A percentile compares a stretch with the other conserved stretches of the same genome.
These are phyloP conservation scores for Oplegnathus fasciatus DNA, from an alignment of 2,113 vertebrate genomes.

Conservation along the genomic window DNA sequence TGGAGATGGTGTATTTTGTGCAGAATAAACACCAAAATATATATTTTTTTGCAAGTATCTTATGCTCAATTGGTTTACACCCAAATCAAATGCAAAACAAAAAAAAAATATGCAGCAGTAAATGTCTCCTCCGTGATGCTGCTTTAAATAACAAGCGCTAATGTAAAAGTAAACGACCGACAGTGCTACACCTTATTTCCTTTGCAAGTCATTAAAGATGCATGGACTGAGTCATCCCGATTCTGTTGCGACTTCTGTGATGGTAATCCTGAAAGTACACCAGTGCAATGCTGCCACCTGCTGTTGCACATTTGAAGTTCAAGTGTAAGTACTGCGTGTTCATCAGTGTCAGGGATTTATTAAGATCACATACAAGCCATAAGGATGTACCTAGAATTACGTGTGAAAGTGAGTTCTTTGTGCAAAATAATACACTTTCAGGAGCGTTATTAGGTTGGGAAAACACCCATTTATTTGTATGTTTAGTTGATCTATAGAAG, in stretches of 20 bases:
- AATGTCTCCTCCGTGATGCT: neutral
- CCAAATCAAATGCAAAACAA: neutral
- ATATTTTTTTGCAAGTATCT: neutral
- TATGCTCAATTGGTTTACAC: neutral
- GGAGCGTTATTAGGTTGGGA: neutral
- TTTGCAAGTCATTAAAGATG: constrained; percentile 66
- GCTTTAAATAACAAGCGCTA: neutral
- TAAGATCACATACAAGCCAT: too few species aligned
- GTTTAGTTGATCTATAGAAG: neutral
- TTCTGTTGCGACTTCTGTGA: constrained; percentile 62
- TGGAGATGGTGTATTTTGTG: neutral
- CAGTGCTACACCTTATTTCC: constrained; percentile 21
- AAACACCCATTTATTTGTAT: neutral
- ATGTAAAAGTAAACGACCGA: constrained; percentile 1
- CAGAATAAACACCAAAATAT: neutral
- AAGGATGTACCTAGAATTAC: neutral
- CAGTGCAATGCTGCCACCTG: constrained; percentile 67
- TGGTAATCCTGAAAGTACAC: neutral
- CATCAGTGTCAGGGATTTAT: neutral
- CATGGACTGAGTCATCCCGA: constrained; percentile 62
- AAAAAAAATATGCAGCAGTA: neutral
- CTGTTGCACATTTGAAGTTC: constrained; percentile 18
- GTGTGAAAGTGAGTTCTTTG: neutral
- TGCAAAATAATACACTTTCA: neutral
- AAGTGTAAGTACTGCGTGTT: neutral